Base-by-base conservation (phyloP, 2,797 vertebrate genomes). In the Hyperoplus lanceolatus region DNA sequence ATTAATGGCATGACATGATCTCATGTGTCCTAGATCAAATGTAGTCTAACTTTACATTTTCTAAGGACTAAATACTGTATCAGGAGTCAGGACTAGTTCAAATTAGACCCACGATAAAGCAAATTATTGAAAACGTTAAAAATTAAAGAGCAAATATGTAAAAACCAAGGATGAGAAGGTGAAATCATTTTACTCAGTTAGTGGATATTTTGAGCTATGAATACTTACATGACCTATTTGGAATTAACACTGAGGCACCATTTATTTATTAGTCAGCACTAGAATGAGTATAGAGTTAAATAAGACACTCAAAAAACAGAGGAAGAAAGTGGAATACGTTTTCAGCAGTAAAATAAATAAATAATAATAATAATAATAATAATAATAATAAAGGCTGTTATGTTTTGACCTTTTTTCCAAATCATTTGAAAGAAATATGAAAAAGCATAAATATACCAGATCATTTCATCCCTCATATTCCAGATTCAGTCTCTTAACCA, bases 171-270 rank as follows among this genome's bases (percentile, higher is more conserved):
- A 49, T 41, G 3, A 6, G 29, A 59, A 53, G 51, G 56, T 49
- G 59, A 55, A 65, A 29, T 29, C 4, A 13, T 45, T 49, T 13
- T 55, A 62, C 58, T 75, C 18, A 39, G 69, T 66, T 62, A 18
- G 55, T 29, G 43, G 12, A 48, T 61, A 16, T 50, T 56, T 29
- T 4, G 41, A 76, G 15, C 58, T 80, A 79, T 64, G 15, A 71
- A 76, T 76, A 86, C 72, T 21, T 79, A 65, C 75, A 69, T 65
- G 66, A 73, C 73, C 59, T 75, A 48, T 45, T 16, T 51, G 11
- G 12, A 42, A 21, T 59, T 11, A 50, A n/a, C 36, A 70, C 46
- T 9, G 36, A 14, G 29, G 67, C 41, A n/a, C 36, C 6, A 8
- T 65, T 12, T 51, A 51, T 41, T 65, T 54, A 81, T 77, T 16